Percentiles rank a stretch among this genome's conserved stretches.
Evolutionary conservation across 2,888 invertebrate genomes (phyloP).

Genomic region (Fragum sueziense): DNA sequence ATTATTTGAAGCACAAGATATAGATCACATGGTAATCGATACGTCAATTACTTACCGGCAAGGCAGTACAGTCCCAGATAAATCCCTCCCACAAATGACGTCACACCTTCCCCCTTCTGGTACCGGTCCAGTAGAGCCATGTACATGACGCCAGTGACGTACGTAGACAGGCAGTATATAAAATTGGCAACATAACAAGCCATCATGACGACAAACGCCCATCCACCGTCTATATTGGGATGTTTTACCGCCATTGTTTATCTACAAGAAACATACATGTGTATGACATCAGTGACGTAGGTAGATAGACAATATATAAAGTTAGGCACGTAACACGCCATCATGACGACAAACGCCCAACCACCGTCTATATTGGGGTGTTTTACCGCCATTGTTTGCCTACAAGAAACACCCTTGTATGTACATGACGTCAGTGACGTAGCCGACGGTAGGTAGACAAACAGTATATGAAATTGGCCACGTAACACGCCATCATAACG

Average conservation of each 20-base stretch:
- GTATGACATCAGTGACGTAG: conserved; percentile 12
- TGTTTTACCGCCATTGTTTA: not conserved
- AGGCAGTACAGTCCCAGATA: conserved; percentile 53
- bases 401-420: conserved; percentile 15
- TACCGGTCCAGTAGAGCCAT: conserved; percentile 51
- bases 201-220: conserved; percentile 53
- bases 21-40: too few relatives aligned
- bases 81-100: conserved; percentile 56
- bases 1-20: too few relatives aligned
- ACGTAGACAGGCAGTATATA: conserved; percentile 39
- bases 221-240: conserved; percentile 47
- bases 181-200: conserved; percentile 45
- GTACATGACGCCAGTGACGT: conserved; percentile 58
- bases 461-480: conserved; percentile 47
- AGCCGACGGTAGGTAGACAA: conserved; percentile 35
- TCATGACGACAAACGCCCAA: conserved; percentile 25
- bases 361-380: conserved; percentile 9
- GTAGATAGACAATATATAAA: conserved; percentile 13
- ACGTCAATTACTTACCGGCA: conserved; percentile 34
- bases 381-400: not conserved
- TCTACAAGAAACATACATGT: not conserved
- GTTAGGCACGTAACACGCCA: conserved; percentile 9
- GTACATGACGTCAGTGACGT: conserved; percentile 59
- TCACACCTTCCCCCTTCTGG: conserved; percentile 31
- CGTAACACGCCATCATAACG: conserved; percentile 44